Base-by-base conservation (phyloP, 2,113 vertebrate genomes). In the Petrocephalus zakoni region DNA sequence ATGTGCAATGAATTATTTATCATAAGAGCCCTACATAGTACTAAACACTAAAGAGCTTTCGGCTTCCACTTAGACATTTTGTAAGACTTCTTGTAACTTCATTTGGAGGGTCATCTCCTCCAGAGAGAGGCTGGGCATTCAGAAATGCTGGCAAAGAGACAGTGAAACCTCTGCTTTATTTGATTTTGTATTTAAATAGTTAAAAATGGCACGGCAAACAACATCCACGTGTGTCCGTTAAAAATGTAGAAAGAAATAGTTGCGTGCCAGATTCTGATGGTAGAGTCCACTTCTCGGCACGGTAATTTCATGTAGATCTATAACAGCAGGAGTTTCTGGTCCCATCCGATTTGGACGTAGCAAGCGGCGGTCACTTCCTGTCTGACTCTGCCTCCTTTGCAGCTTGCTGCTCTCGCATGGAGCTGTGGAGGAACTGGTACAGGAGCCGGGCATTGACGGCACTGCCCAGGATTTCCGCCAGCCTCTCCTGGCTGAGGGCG, bases 381-480 rank as follows among this genome's bases (percentile, higher is more conserved):
- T 25, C 53, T 17, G 46, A 49, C 25, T 5, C 90, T 42, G 47
- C 90, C 37, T 85, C 47, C 37, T 91, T 95, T 55, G 90, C 92
- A n/a, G 58, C 90, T 9, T 93, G 93, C 90, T 90, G 90, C 2
- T 93, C 91, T 49, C 94, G 88, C 19, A 92, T 90, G 0, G 94
- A 92, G 61, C 97, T 94, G 90, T 99, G 98, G 84, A 99, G 93
- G 81, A 99, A 99, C 68, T 98, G 97, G 0, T 96, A 94, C 1
- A 99, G 96, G 87, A 96, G 94, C 0, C 95, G 96, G 25, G 96
- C 98, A 37, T 93, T 97, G 42, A 91, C 92, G 0, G 92, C 47
- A 13, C 96, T 97, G 10, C 95, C 97, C 17, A 99, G 92, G 84
- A 99, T 92, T 68, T 95, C 90, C 0, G 94, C 47, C 2, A 99